Evolutionary conservation across 2,797 vertebrate genomes (phyloP), one percentile per base, ranked within the genome.

Genomic region (Smutsia gigantea): DNA sequence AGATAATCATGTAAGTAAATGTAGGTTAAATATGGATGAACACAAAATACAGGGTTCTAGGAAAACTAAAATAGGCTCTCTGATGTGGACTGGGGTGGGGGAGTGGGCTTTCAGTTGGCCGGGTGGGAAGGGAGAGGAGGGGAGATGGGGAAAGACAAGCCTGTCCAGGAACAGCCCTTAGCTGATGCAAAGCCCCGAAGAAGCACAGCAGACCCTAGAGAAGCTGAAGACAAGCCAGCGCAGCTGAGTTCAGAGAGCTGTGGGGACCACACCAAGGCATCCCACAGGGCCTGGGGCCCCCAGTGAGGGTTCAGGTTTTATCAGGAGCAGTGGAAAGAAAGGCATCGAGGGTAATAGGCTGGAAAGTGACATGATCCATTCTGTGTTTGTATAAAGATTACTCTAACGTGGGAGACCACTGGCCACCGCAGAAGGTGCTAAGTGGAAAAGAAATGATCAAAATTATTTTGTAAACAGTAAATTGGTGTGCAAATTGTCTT

Each of bases 251-350:
- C 29, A 34, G 53, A 75, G 37, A 34, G 39, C 25, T 1, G 7
- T 37, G 37, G 21, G 29, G 5, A 12, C 0, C 7, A 11, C 2
- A 0, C 0, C 2, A 49, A 64, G 59, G 39, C 7, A 4, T 15
- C 46, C 3, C 12, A 29, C 5, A 68, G 59, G 53, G 61, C 4
- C 57, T 4, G 2, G 21, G 21, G 53, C 7, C 9, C 25, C n/a
- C 0, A 1, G 18, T 8, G 42, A 61, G 64, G 51, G 12, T 27
- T 53, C 12, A 15, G 25, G 25, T 19, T 59, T 87, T 42, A 49
- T 37, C 14, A 69, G 37, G 8, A 82, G 37, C 29, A 34, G 0
- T 0, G 27, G 84, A 39, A 55, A 69, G 78, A 69, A 71, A 93
- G 53, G 29, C n/a, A 8, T 4, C 2, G 31, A 39, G 31, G 7